Percentiles rank a stretch among this genome's conserved stretches.
These are phyloP conservation scores for Neodiprion fabricii DNA, from an alignment of 1,140 invertebrate genomes.

Conservation along the genomic window DNA sequence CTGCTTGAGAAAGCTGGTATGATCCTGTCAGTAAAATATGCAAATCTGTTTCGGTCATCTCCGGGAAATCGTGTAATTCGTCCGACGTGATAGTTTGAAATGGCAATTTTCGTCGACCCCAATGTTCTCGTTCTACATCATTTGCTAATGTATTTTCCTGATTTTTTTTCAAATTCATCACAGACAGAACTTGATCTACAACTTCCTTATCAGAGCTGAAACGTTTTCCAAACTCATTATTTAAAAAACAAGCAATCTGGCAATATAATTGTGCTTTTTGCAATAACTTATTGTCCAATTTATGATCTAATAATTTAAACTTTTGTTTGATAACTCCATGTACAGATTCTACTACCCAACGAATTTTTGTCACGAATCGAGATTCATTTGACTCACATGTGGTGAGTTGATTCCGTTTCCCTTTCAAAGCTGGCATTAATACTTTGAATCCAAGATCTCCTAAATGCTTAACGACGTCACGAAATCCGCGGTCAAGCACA, in stretches of 20 bases:
- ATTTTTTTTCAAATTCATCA: conserved; percentile 9
- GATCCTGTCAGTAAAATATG: neutral
- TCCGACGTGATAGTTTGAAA: neutral
- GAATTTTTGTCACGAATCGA: conserved; percentile 23
- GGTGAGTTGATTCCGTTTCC: conserved; percentile 22
- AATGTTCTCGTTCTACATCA: conserved; percentile 8
- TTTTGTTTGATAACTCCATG: conserved; percentile 34
- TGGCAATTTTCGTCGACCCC: neutral
- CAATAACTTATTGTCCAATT: conserved; percentile 26
- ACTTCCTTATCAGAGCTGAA: neutral
- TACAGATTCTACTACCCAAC: conserved; percentile 38
- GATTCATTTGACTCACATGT: conserved; percentile 23
- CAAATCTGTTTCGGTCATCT: neutral
- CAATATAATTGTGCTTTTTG: neutral
- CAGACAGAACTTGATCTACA: conserved; percentile 19
- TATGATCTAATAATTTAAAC: conserved; percentile 26
- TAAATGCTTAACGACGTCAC: conserved; percentile 19
- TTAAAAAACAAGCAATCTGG: neutral
- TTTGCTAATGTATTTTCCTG: conserved; percentile 8
- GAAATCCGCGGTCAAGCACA: conserved; percentile 9
- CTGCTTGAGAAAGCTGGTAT: too few species aligned
- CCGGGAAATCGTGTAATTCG: neutral
- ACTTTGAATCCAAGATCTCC: conserved; percentile 19
- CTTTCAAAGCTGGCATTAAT: conserved; percentile 26
- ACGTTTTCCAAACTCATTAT: neutral